Percentiles rank a stretch among this genome's conserved stretches.
phyloP scores from a whole-genome alignment of 1,140 invertebrate genomes.

The Drosophila ambigua region DNA sequence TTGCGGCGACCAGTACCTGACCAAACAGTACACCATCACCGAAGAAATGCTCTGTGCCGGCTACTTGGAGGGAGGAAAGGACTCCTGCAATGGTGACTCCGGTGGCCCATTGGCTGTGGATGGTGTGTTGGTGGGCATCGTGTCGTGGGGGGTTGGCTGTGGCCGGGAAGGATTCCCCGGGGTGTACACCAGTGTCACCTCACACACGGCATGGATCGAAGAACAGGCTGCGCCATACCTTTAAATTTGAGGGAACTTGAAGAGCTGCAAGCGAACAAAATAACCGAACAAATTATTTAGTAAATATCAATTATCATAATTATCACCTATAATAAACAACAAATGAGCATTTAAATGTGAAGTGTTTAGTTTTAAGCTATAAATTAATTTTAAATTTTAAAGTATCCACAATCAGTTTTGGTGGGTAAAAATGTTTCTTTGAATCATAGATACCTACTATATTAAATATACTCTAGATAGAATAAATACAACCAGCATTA shows the following conservation, averaged over 20 bases:
- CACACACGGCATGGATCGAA: slow-evolving; percentile 66
- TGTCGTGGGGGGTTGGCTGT: slow-evolving; percentile 70
- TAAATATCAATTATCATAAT: background rate
- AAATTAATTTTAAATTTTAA: no score
- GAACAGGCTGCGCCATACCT: slow-evolving; percentile 61
- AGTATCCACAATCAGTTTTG: no score
- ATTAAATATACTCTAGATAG: no score
- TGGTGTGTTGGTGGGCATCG: slow-evolving; percentile 58
- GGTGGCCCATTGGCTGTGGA: slow-evolving; percentile 63
- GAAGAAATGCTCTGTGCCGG: slow-evolving; percentile 90
- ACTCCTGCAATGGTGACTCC: slow-evolving; percentile 64
- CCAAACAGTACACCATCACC: slow-evolving; percentile 84
- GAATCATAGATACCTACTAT: no score
- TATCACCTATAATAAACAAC: background rate
- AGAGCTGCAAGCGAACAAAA: slow-evolving; percentile 43
- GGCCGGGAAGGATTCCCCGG: slow-evolving; percentile 65
- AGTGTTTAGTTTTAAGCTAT: no score
- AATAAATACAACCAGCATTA: no score
- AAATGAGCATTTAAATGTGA: slow-evolving; percentile 22
- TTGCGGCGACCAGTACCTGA: slow-evolving; percentile 61
- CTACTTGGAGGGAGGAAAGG: slow-evolving; percentile 58
- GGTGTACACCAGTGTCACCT: slow-evolving; percentile 63
- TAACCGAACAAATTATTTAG: slow-evolving; percentile 44
- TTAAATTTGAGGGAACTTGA: slow-evolving; percentile 1
- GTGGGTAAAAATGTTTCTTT: no score